phyloP scores from a whole-genome alignment of 2,797 vertebrate genomes.

The Percopsis omiscomaycus region DNA sequence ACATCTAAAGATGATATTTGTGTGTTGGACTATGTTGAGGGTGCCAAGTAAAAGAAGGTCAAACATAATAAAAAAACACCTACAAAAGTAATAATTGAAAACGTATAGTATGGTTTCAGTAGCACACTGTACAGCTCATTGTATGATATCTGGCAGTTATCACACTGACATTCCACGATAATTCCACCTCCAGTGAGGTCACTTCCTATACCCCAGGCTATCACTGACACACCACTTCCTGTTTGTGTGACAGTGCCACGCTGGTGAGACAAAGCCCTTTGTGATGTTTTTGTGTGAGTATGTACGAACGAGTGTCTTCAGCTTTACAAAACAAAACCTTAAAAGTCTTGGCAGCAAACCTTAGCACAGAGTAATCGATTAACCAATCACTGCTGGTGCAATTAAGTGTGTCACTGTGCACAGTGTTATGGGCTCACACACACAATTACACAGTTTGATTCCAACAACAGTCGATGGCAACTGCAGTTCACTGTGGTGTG shows the following conservation, averaged over 20 bases:
- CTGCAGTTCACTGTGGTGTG: constrained; percentile 2
- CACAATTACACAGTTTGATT: constrained; percentile 6
- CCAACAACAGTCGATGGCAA: constrained; percentile 10
- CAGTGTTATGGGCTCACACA: constrained; percentile 11
- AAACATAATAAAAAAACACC: too few relatives aligned
- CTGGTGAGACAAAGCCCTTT: constrained; percentile 41
- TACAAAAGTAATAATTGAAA: not conserved
- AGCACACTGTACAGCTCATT: not conserved
- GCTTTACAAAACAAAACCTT: not conserved
- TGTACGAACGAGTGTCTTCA: not conserved
- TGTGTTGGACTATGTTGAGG: too few relatives aligned
- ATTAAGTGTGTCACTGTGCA: not conserved
- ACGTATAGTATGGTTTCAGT: too few relatives aligned
- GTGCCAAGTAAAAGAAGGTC: too few relatives aligned
- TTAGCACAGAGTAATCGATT: constrained; percentile 1
- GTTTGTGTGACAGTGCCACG: constrained; percentile 50
- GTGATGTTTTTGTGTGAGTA: not conserved
- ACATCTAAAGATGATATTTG: too few relatives aligned
- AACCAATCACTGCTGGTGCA: not conserved
- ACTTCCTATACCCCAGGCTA: constrained; percentile 61
- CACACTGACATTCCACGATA: constrained; percentile 46
- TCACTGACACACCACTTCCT: constrained; percentile 63
- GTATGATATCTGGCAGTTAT: constrained; percentile 33
- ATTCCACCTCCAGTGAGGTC: constrained; percentile 46
- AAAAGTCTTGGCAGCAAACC: not conserved